These are phyloP conservation scores for Shinisaurus crocodilurus DNA, from an alignment of 2,113 vertebrate genomes.

Conservation along the genomic window DNA sequence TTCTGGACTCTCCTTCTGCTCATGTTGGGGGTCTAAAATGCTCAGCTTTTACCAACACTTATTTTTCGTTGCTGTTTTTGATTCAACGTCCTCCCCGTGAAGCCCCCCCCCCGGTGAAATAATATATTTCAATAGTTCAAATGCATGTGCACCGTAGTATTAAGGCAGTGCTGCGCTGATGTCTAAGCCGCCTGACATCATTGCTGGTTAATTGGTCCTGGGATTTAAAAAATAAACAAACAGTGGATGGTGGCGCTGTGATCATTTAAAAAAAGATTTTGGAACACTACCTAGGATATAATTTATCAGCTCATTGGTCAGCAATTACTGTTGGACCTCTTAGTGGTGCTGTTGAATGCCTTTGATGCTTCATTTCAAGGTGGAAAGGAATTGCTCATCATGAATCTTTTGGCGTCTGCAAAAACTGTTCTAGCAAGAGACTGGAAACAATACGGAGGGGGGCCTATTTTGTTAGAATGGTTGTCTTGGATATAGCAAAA, in stretches of 20 bases:
- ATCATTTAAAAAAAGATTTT: neutral
- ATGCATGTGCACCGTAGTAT: neutral
- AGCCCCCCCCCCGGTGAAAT: neutral
- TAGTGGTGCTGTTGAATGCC: neutral
- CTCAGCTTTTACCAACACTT: neutral
- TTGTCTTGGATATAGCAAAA: neutral
- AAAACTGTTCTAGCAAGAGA: neutral
- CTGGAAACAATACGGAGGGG: neutral
- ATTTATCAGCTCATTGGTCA: neutral
- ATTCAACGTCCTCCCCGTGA: neutral
- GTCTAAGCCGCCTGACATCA: neutral
- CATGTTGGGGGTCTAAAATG: neutral
- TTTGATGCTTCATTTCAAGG: neutral
- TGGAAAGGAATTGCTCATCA: neutral
- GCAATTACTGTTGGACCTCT: neutral
- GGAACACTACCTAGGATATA: neutral
- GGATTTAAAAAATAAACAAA: neutral
- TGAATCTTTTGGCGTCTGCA: neutral
- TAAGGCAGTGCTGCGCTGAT: neutral
- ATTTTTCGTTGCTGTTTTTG: neutral
- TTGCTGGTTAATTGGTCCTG: neutral
- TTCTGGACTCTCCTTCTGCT: neutral
- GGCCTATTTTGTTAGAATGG: neutral
- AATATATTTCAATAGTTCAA: neutral
- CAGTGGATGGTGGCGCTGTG: neutral